Evolutionary conservation across 1,140 invertebrate species (phyloP), one percentile per base, ranked within the genome.

Genomic region (Apis cerana): DNA sequence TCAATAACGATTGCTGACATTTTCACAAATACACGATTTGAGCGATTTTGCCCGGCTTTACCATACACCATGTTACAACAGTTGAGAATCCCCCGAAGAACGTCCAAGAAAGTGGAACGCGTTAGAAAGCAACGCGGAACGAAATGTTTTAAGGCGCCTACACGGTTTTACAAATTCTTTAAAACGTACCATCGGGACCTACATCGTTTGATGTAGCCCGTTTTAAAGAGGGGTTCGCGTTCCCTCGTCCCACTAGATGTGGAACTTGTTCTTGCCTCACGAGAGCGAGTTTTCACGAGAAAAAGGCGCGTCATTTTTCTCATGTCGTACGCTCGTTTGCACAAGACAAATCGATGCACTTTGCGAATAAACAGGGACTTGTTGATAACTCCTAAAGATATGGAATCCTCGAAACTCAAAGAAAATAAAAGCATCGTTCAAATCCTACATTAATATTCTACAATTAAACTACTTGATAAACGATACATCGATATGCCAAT

Each of bases 31-130:
- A 27, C 2, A 27, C 33, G 33, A 33, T 33, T 33, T 2, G 27
- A 33, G 27, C 2, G 27, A 1, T 33, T 33, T 2, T 2, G 27
- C n/a, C 27, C 2, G 27, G 1, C 2, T 33, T 33, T 33, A 2
- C 27, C 27, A 33, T n/a, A 33, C 27, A 23, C 48, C 33, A 7
- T 43, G 64, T 67, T 79, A 65, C 75, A 59, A 68, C 54, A 52
- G 33, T 74, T 71, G 27, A 58, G 67, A 82, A 77, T 83, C 81
- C 50, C 27, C 50, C 59, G 79, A 80, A 70, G 65, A 90, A 88
- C 75, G 82, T 71, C 61, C 82, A 84, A 71, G 79, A 83, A 89
- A 89, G 86, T 88, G 69, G 89, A 89, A 87, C 85, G 85, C 50
- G 65, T 79, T 83, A 81, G 86, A 88, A 83, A 84, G 86, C 67